These are phyloP conservation scores for Crossocerus cetratus DNA, from an alignment of 2,888 invertebrate species.

Conservation along the genomic window DNA sequence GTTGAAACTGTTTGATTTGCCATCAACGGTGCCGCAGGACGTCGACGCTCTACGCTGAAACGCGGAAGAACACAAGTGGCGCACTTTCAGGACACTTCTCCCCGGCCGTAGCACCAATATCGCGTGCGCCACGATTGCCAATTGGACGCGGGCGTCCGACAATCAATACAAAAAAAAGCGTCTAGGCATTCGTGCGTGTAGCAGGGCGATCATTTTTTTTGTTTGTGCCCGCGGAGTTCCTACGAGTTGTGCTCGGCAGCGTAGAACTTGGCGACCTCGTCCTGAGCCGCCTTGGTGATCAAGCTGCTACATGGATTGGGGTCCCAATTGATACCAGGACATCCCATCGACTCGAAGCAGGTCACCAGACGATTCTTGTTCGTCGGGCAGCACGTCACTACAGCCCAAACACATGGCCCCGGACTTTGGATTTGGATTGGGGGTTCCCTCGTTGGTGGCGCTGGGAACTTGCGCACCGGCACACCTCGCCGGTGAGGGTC, in stretches of 20 bases:
- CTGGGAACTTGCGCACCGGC: conserved; percentile 62
- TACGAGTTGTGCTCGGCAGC: conserved; percentile 25
- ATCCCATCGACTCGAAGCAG: conserved; percentile 86
- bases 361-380: conserved; percentile 61
- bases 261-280: conserved; percentile 64
- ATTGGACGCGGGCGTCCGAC: not conserved
- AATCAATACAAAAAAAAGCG: not conserved
- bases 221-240: not conserved
- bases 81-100: not conserved
- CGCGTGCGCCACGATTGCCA: too few relatives aligned
- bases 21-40: too few relatives aligned
- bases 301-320: conserved; percentile 83
- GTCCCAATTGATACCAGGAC: conserved; percentile 86
- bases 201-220: not conserved
- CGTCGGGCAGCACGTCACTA: conserved; percentile 84
- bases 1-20: too few relatives aligned
- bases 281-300: conserved; percentile 79
- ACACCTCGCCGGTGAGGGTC: conserved; percentile 62
- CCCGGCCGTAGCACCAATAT: too few relatives aligned
- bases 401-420: conserved; percentile 86
- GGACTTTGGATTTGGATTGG: conserved; percentile 74
- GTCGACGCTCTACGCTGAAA: conserved; percentile 10
- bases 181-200: not conserved
- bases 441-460: conserved; percentile 77
- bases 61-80: conserved; percentile 17